Percentiles rank a stretch among this genome's conserved stretches.
phyloP scores from a whole-genome alignment of 2,797 vertebrate genomes.

The Zalophus californianus region DNA sequence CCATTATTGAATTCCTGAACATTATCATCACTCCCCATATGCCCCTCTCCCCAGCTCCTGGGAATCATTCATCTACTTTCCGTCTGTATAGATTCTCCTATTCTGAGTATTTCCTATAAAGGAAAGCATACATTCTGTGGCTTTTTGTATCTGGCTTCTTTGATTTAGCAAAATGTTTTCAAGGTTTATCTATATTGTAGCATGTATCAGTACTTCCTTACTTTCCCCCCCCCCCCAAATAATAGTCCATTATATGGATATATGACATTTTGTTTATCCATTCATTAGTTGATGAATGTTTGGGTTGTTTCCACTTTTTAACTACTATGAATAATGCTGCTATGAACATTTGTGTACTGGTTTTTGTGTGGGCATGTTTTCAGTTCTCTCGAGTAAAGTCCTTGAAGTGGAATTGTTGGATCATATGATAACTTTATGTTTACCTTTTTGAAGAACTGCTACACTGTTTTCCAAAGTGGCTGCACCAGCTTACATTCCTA shows the following conservation, averaged over 20 bases:
- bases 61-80: neutral
- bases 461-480: neutral
- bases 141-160: neutral
- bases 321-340: neutral
- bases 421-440: neutral
- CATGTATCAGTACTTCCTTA: neutral
- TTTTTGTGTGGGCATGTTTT: neutral
- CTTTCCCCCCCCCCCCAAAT: neutral
- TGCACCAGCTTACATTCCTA: neutral
- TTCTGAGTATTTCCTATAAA: neutral
- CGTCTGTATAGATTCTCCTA: neutral
- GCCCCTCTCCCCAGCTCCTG: neutral
- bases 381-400: neutral
- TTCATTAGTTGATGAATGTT: neutral
- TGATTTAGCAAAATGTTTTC: neutral
- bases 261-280: neutral
- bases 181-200: neutral
- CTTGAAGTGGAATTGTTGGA: neutral
- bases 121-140: fast-evolving
- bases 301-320: neutral
- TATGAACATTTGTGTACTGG: neutral
- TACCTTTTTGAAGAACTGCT: neutral
- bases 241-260: neutral
- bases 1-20: neutral
- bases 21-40: neutral